Base-by-base conservation (phyloP, 2,113 vertebrate genomes). In the Canis aureus region DNA sequence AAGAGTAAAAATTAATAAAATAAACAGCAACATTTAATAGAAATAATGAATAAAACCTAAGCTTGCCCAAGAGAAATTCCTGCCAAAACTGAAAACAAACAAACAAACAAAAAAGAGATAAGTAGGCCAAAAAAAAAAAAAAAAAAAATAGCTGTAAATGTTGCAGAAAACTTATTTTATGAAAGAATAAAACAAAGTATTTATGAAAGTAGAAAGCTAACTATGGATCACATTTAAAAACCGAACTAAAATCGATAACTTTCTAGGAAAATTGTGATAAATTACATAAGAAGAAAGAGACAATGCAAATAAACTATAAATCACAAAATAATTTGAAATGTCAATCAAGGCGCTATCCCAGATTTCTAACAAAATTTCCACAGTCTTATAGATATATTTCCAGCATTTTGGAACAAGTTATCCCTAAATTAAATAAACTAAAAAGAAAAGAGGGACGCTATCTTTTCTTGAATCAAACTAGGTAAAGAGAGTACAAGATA, bases 171-270 rank as follows among this genome's bases (percentile, higher is more conserved):
- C 62, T 20, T 84, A 22, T 69, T 64, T 79, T 38, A 76, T 82
- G 6, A 90, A 90, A 89, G 19, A 92, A 94, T 89, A 78, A 71
- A 67, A 66, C 51, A 49, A 76, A 76, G 25, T 49, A 51, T 64
- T 87, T n/a, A 76, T 86, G 11, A 87, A 93, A 85, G 23, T 89
- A 94, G 86, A 71, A 71, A 80, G 51, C 5, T 15, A 64, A 60
- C 0, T 16, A 35, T 69, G 27, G 1, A 62, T 27, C 69, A n/a
- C 2, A 94, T 64, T 93, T 71, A 60, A 92, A 84, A 87, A 38
- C 0, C 2, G 13, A 86, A 8, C 3, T n/a, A 96, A 82, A 78
- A 94, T 16, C 49, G 0, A 27, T 69, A 62, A 29, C 1, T 55
- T 80, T 85, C 23, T 67, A 38, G 1, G 4, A 91, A 96, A 86